Percentiles rank a stretch among this genome's conserved stretches.
These are phyloP conservation scores for Miniopterus natalensis DNA, from an alignment of 2,113 vertebrate genomes.

Conservation along the genomic window DNA sequence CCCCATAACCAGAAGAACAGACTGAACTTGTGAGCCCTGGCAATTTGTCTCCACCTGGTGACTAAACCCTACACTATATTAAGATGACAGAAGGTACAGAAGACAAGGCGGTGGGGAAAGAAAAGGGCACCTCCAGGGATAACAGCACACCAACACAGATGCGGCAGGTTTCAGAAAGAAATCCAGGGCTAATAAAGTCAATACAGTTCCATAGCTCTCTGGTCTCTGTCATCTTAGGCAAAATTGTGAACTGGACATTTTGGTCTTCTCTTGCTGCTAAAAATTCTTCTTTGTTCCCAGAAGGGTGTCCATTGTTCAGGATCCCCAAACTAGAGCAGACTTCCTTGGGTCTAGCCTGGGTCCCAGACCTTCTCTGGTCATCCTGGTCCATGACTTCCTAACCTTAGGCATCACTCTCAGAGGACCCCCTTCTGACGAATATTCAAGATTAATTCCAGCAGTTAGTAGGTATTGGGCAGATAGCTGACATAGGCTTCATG, in stretches of 20 bases:
- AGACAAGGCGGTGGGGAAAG: not conserved
- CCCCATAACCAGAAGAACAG: not conserved
- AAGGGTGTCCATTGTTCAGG: not conserved
- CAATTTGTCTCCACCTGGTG: not conserved
- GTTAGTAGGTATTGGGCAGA: not conserved
- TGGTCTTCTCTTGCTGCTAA: not conserved
- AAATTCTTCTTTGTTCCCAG: not conserved
- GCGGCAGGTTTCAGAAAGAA: not conserved
- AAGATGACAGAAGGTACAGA: not conserved
- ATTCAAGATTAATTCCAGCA: not conserved
- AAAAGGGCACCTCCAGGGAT: too few species aligned
- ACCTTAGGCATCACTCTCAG: not conserved
- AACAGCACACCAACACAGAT: too few species aligned
- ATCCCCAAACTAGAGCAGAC: not conserved
- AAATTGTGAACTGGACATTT: not conserved
- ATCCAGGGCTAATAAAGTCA: not conserved
- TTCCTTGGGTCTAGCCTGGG: not conserved
- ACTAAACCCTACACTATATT: not conserved
- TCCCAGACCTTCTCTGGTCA: not conserved
- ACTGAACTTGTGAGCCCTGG: not conserved
- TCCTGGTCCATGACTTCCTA: not conserved
- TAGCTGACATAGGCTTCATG: not conserved
- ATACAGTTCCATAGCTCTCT: not conserved
- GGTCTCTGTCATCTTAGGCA: not conserved
- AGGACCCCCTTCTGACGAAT: not conserved